Evolutionary conservation across 2,113 vertebrate species (phyloP).

Genomic region (Labrus mixtus): DNA sequence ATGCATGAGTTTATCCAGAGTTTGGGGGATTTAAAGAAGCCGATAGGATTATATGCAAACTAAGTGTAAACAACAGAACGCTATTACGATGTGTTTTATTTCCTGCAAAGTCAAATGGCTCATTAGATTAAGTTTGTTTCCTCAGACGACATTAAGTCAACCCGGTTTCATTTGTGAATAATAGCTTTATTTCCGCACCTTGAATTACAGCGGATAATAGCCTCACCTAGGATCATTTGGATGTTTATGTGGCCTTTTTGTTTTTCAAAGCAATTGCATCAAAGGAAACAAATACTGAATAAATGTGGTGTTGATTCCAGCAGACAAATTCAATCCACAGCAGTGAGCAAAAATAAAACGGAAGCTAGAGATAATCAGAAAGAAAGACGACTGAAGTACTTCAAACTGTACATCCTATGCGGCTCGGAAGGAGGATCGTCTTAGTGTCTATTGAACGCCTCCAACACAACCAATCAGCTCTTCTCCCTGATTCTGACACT

Average conservation of each 20-base stretch:
- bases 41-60: constrained; percentile 57
- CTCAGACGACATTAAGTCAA: constrained; percentile 19
- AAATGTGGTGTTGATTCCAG: neutral
- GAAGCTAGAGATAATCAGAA: neutral
- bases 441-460: neutral
- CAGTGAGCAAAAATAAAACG: neutral
- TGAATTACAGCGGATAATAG: constrained; percentile 24
- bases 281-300: neutral
- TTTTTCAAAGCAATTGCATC: neutral
- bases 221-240: constrained; percentile 11
- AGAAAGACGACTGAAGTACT: neutral
- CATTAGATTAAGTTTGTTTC: constrained; percentile 45
- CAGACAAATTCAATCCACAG: neutral
- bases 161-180: constrained; percentile 31
- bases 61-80: constrained; percentile 53
- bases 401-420: neutral
- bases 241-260: constrained; percentile 1
- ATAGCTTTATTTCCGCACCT: constrained; percentile 18
- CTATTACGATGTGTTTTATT: constrained; percentile 45
- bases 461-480: constrained; percentile 8
- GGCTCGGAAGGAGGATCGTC: neutral
- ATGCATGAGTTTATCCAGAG: constrained; percentile 69
- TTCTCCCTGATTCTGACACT: constrained; percentile 18
- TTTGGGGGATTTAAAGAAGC: constrained; percentile 62
- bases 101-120: constrained; percentile 48